Conservation (phyloP, 2,113 vertebrate species). For the Aleadryas rufinucha region DNA sequence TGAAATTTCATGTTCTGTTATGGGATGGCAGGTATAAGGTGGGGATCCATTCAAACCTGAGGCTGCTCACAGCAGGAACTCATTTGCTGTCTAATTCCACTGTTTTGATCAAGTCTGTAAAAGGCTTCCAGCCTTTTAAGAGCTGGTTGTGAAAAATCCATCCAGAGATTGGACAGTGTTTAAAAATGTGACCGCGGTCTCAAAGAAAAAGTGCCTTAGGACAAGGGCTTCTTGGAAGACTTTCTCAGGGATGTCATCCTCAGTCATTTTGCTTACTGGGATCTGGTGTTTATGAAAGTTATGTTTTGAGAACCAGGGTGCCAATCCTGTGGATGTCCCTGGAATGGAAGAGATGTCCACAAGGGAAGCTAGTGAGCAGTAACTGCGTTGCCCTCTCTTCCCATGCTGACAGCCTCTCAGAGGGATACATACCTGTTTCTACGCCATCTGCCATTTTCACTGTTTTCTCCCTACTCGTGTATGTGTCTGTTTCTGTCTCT, state of each 20-base stretch:
- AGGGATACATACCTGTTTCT: not conserved
- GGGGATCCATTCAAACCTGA: not conserved
- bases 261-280: not conserved
- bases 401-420: not conserved
- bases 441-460: conserved; percentile 1
- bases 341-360: not conserved
- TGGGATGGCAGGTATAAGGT: not conserved
- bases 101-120: not conserved
- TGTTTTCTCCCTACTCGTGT: not conserved
- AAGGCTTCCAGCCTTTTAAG: not conserved
- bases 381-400: not conserved
- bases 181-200: not conserved
- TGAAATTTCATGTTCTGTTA: not conserved
- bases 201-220: not conserved
- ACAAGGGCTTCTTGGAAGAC: not conserved
- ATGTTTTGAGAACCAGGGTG: not conserved
- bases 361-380: not conserved
- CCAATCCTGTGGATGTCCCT: not conserved
- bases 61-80: not conserved
- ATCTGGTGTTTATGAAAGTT: not conserved
- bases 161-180: not conserved
- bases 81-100: not conserved
- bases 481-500: conserved; percentile 13
- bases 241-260: not conserved
- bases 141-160: not conserved